A percentile compares a stretch with the other conserved stretches of the same genome.
phyloP scores from a whole-genome alignment of 1,140 invertebrate genomes.

The Zophobas atratus region DNA sequence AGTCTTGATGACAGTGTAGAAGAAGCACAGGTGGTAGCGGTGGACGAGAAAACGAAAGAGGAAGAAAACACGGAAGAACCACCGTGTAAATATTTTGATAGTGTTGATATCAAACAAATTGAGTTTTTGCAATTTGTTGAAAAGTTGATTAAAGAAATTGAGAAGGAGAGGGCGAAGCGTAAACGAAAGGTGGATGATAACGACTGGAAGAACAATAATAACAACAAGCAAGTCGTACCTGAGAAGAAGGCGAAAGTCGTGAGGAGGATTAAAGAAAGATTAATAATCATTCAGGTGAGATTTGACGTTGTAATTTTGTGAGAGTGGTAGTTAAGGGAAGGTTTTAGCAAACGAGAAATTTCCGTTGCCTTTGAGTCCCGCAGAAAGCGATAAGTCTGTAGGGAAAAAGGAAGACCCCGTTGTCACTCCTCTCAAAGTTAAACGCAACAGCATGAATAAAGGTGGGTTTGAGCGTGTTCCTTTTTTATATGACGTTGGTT shows the following conservation, averaged over 20 bases:
- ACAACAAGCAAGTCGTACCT: slow-evolving; percentile 1
- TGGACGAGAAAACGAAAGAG: slow-evolving; percentile 20
- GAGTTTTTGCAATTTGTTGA: slow-evolving; percentile 37
- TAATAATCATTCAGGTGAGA: slow-evolving; percentile 16
- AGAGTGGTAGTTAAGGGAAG: slow-evolving; percentile 53
- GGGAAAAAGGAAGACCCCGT: slow-evolving; percentile 57
- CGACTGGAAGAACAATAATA: slow-evolving; percentile 14
- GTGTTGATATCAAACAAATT: slow-evolving; percentile 15
- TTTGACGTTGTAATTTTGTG: not conserved
- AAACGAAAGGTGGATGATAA: slow-evolving; percentile 10
- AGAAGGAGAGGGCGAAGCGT: slow-evolving; percentile 1
- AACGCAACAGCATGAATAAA: slow-evolving; percentile 51
- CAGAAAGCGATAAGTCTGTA: slow-evolving; percentile 61
- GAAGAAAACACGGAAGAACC: slow-evolving; percentile 1
- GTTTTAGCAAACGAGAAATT: slow-evolving; percentile 55
- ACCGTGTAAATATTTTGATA: slow-evolving; percentile 32
- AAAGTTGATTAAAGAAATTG: not conserved
- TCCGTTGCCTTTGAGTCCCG: slow-evolving; percentile 60
- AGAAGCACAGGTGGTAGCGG: slow-evolving; percentile 19
- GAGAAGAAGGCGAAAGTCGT: slow-evolving; percentile 9
- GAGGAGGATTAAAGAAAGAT: slow-evolving; percentile 8
- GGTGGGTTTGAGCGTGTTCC: not conserved
- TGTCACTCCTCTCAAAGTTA: slow-evolving; percentile 22
- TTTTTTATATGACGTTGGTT: slow-evolving; percentile 15
- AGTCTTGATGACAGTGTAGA: slow-evolving; percentile 58